A percentile compares a stretch with the other conserved stretches of the same genome.
Evolutionary conservation across 2,113 vertebrate genomes (phyloP).

Genomic region (Oreotrochilus melanogaster): DNA sequence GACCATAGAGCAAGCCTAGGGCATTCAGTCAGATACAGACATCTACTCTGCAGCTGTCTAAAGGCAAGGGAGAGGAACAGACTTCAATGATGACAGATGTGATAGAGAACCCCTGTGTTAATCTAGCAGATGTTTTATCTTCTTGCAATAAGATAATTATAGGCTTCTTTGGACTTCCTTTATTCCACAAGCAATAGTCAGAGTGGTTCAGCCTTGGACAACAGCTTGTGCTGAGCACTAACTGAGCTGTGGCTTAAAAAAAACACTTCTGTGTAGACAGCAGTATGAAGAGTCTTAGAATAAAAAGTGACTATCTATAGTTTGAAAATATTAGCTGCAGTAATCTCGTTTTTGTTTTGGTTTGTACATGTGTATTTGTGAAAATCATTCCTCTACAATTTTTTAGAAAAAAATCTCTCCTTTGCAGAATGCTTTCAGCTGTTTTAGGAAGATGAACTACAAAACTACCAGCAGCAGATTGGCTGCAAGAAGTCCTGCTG

Average conservation of each 20-base stretch:
- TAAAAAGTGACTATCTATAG: neutral
- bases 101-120: neutral
- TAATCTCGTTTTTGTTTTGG: neutral
- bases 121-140: neutral
- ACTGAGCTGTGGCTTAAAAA: neutral
- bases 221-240: neutral
- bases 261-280: neutral
- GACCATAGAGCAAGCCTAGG: neutral
- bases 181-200: neutral
- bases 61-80: neutral
- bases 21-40: neutral
- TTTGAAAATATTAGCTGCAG: neutral
- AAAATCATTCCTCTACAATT: neutral
- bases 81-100: neutral
- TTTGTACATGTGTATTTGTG: neutral
- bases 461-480: neutral
- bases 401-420: neutral
- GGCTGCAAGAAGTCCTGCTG: neutral
- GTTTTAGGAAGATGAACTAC: neutral
- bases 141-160: neutral
- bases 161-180: neutral
- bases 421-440: neutral
- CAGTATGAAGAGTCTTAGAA: neutral
- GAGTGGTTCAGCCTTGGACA: neutral
- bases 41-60: neutral